These are phyloP conservation scores for Goniozus legneri DNA, from an alignment of 1,140 invertebrate species.

Conservation along the genomic window DNA sequence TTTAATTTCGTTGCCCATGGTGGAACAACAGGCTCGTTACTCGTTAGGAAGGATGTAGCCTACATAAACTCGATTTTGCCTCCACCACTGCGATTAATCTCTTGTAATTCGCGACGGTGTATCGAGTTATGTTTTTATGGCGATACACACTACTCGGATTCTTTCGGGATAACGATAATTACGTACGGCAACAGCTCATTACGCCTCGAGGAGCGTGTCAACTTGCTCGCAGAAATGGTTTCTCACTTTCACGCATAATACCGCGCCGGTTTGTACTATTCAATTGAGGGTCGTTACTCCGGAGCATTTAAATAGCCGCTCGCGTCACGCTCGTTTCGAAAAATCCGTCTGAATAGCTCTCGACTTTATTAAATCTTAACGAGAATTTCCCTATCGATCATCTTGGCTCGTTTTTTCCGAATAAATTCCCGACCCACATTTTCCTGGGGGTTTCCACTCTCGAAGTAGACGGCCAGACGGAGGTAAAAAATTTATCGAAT, in stretches of 20 bases:
- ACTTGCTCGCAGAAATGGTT: not conserved
- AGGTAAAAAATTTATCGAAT: too few species aligned
- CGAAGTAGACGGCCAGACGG: too few species aligned
- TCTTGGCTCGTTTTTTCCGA: not conserved
- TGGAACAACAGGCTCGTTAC: slow-evolving; percentile 17
- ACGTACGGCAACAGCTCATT: not conserved
- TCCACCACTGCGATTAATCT: not conserved
- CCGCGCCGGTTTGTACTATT: not conserved
- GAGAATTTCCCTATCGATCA: too few species aligned
- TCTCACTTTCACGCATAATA: not conserved
- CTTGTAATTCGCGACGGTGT: not conserved
- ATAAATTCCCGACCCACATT: not conserved
- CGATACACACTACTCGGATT: not conserved
- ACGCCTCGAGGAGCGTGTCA: not conserved
- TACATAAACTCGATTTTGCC: slow-evolving; percentile 9
- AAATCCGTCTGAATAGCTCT: too few species aligned
- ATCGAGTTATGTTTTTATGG: too few species aligned
- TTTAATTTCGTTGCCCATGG: slow-evolving; percentile 22
- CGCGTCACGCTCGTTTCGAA: too few species aligned
- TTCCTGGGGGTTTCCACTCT: not conserved
- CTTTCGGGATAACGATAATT: not conserved
- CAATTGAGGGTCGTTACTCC: not conserved
- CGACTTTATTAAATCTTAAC: too few species aligned
- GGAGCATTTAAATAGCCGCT: too few species aligned
- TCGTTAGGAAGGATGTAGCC: slow-evolving; percentile 15